Percentiles rank a stretch among this genome's conserved stretches.
Evolutionary conservation across 1,140 invertebrate genomes (phyloP).

Genomic region (Phortica variegata): DNA sequence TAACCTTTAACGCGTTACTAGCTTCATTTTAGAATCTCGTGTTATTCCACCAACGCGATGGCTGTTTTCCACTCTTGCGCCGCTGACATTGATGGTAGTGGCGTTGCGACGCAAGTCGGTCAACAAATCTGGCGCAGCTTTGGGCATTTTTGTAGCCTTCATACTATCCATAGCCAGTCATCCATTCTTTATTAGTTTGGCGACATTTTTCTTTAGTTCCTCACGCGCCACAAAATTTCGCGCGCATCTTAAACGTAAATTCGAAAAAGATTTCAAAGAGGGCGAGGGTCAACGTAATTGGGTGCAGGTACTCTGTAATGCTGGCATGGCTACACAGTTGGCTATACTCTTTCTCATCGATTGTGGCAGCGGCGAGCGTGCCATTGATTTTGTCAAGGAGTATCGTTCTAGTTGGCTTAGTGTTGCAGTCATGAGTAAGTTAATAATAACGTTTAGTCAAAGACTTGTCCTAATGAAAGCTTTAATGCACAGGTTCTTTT

Average conservation of each 20-base stretch:
- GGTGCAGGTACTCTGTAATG: slow-evolving; percentile 89
- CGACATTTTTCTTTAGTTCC: slow-evolving; percentile 78
- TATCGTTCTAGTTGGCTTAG: slow-evolving; percentile 81
- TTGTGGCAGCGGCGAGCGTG: slow-evolving; percentile 73
- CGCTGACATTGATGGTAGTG: slow-evolving; percentile 67
- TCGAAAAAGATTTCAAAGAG: slow-evolving; percentile 82
- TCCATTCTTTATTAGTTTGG: slow-evolving; percentile 71
- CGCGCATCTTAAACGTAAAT: slow-evolving; percentile 67
- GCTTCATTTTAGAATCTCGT: slow-evolving; percentile 60
- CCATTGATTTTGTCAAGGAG: slow-evolving; percentile 75
- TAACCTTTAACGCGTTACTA: slow-evolving; percentile 4
- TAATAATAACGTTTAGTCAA: not conserved
- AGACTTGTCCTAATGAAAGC: not conserved
- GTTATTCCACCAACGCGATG: slow-evolving; percentile 74
- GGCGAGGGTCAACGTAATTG: slow-evolving; percentile 78
- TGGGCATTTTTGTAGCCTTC: slow-evolving; percentile 77
- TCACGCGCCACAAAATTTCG: slow-evolving; percentile 83
- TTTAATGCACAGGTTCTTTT: slow-evolving; percentile 71
- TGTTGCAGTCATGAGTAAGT: slow-evolving; percentile 72
- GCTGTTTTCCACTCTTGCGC: slow-evolving; percentile 69
- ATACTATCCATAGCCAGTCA: slow-evolving; percentile 78
- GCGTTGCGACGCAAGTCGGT: slow-evolving; percentile 70
- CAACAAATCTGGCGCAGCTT: slow-evolving; percentile 68
- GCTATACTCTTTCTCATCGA: slow-evolving; percentile 80
- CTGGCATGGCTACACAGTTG: slow-evolving; percentile 78